Evolutionary conservation across 2,888 invertebrate species (phyloP).

Genomic region (Meiosimyza platycephala): DNA sequence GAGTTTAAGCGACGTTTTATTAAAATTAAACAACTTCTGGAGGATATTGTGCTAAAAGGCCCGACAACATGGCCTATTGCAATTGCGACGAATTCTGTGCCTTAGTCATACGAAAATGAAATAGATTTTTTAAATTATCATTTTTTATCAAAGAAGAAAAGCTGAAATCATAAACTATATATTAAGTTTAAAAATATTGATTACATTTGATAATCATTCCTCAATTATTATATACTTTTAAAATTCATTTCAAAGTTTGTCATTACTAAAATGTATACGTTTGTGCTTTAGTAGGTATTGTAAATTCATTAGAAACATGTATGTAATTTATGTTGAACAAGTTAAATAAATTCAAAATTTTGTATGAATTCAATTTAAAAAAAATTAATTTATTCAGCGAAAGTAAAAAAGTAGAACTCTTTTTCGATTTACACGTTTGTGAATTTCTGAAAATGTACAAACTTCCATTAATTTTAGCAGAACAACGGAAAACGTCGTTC

Average conservation of each 20-base stretch:
- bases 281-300: neutral
- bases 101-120: constrained; percentile 50
- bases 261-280: neutral
- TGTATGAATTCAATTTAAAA: neutral
- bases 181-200: neutral
- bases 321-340: constrained; percentile 16
- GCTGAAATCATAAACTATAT: neutral
- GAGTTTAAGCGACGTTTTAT: constrained; percentile 91
- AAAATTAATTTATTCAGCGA: too few relatives aligned
- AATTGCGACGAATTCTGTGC: constrained; percentile 67
- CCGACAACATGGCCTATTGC: constrained; percentile 67
- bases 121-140: neutral
- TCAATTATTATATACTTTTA: constrained; percentile 4
- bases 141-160: constrained; percentile 4
- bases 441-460: too few relatives aligned
- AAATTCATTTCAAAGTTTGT: neutral
- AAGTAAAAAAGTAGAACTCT: too few relatives aligned
- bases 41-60: constrained; percentile 65
- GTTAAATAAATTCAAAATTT: constrained; percentile 20
- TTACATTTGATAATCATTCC: constrained; percentile 18
- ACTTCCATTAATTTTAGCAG: too few relatives aligned
- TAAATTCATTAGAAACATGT: neutral
- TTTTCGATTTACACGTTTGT: too few relatives aligned
- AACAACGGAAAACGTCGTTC: too few relatives aligned
- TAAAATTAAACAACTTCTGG: constrained; percentile 72